Evolutionary conservation across 2,888 invertebrate species (phyloP).

Genomic region (Lydus trimaculatus): DNA sequence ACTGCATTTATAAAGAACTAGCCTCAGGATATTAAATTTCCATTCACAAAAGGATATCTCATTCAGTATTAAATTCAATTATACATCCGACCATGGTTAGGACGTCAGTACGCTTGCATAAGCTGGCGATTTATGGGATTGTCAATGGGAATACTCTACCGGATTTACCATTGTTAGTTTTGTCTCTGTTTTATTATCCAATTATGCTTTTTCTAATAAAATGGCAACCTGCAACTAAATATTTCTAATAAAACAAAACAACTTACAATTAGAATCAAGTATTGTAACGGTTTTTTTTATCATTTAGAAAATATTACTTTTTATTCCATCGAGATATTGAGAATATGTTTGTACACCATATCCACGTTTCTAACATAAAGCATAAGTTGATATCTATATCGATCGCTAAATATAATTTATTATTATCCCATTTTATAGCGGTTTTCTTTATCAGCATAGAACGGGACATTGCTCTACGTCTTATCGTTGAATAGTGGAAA

Average conservation of each 20-base stretch:
- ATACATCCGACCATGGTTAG: conserved; percentile 32
- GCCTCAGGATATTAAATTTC: conserved; percentile 44
- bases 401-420: conserved; percentile 34
- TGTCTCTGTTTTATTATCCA: conserved; percentile 34
- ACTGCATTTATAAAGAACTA: conserved; percentile 34
- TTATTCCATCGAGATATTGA: conserved; percentile 19
- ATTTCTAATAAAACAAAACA: not conserved
- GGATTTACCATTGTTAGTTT: conserved; percentile 27
- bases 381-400: conserved; percentile 33
- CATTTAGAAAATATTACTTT: conserved; percentile 12
- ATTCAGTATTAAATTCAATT: conserved; percentile 49
- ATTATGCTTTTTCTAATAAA: conserved; percentile 26
- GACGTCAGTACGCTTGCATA: conserved; percentile 24
- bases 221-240: not conserved
- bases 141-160: conserved; percentile 21
- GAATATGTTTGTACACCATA: conserved; percentile 27
- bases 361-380: conserved; percentile 33
- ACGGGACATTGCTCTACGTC: conserved; percentile 24
- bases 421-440: conserved; percentile 34
- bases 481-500: conserved; percentile 28
- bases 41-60: conserved; percentile 44
- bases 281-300: not conserved
- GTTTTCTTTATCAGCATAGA: conserved; percentile 29
- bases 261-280: no score
- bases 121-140: conserved; percentile 29